Evolutionary conservation across 2,113 vertebrate genomes (phyloP), one percentile per base, ranked within the genome.

Genomic region (Greenwoodochromis staneri): DNA sequence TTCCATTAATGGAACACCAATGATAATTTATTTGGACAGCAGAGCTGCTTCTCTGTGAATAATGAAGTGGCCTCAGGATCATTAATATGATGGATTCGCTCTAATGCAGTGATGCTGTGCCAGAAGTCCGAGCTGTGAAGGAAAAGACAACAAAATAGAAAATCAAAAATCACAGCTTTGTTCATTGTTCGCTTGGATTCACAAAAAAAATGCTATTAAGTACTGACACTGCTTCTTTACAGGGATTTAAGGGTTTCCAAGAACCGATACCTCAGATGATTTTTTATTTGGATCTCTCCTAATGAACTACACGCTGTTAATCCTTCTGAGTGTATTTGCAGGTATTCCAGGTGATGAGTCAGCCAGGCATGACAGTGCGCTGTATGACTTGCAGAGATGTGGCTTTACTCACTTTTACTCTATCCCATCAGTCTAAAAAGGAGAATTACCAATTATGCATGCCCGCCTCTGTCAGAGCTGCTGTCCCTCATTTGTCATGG

Each of bases 1-100:
- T 91, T 89, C 84, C 93, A 91, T 91, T 94, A 94, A 94, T 91
- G 93, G 83, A 94, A 89, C 81, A 87, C 85, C 89, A 93, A 92
- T 83, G 90, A 92, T 93, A 91, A 95, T 96, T 93, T 95, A 94
- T 94, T 91, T 92, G 89, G 91, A 94, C 94, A 93, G 94, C 45
- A 29, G 83, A 85, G 92, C 87, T 84, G 84, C 92, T 92, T 93
- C 89, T 73, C 69, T 91, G 83, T 94, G 94, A 95, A 94, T 92
- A 89, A 95, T 95, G 88, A 92, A 93, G 93, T 81, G 59, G 89
- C 90, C 89, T 81, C 34, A 9, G 76, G 92, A 93, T 94, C 91
- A 91, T 95, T 94, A 95, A 89, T 91, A 88, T 94, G 94, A 96
- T 94, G 86, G 89, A 95, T 94, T 92, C 16, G 27, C 85, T 90